These are phyloP conservation scores for Aulostomus chinensis DNA, from an alignment of 2,797 vertebrate genomes.

Conservation along the genomic window DNA sequence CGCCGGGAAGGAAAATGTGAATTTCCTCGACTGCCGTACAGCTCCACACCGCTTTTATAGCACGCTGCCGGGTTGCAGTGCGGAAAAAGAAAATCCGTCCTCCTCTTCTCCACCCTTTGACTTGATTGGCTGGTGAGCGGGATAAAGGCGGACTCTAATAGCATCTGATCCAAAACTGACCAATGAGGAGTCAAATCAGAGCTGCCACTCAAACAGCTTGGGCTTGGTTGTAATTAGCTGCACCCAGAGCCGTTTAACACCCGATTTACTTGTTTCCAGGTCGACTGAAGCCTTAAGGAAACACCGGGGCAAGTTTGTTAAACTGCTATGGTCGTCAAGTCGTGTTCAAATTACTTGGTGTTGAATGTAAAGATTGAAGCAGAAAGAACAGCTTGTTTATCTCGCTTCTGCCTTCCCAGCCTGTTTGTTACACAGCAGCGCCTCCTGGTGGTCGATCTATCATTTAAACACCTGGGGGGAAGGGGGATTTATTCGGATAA, in stretches of 20 bases:
- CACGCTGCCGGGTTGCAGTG: conserved; percentile 25
- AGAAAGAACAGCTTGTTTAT: too few species aligned
- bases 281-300: conserved; percentile 4
- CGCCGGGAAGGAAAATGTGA: conserved; percentile 49
- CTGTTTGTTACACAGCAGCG: too few species aligned
- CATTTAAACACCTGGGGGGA: too few species aligned
- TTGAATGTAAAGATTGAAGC: too few species aligned
- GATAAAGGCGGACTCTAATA: conserved; percentile 22
- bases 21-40: conserved; percentile 16
- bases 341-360: too few species aligned
- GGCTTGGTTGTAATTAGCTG: conserved; percentile 20
- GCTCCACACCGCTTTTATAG: conserved; percentile 53
- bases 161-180: conserved; percentile 58
- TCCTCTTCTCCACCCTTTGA: fast-evolving
- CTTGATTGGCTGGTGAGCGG: conserved; percentile 27
- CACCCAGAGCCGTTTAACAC: conserved; percentile 6
- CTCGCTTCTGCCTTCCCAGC: too few species aligned
- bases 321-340: too few species aligned
- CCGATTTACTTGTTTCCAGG: neutral
- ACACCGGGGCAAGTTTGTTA: too few species aligned
- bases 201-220: conserved; percentile 33
- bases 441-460: too few species aligned
- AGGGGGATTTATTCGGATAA: too few species aligned
- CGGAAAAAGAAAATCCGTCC: conserved; percentile 2
- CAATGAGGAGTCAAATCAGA: conserved; percentile 33